These are phyloP conservation scores for Neoitamus cyanurus DNA, from an alignment of 2,888 invertebrate species.

Conservation along the genomic window DNA sequence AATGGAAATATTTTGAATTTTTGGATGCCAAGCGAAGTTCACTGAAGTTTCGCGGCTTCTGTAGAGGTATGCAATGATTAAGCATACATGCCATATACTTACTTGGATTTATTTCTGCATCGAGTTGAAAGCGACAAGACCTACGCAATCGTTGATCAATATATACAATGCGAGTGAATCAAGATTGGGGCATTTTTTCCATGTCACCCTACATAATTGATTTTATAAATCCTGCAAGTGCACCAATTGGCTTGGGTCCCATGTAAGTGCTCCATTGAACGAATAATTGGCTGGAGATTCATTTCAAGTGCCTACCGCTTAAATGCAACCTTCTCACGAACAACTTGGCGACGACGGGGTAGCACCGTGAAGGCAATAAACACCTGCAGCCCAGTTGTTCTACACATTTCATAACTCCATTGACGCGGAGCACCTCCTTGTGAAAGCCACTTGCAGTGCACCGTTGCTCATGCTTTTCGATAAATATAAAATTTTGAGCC, in stretches of 20 bases:
- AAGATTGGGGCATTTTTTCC: neutral
- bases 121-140: neutral
- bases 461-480: neutral
- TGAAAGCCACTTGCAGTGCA: neutral
- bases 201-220: neutral
- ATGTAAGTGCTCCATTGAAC: neutral
- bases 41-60: too few relatives aligned
- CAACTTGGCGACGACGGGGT: neutral
- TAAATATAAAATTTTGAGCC: constrained; percentile 13
- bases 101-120: neutral
- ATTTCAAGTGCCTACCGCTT: neutral
- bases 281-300: neutral
- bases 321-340: neutral
- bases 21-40: too few relatives aligned
- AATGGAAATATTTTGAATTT: too few relatives aligned
- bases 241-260: neutral
- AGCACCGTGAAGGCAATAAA: neutral
- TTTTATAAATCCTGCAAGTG: neutral
- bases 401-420: constrained; percentile 26
- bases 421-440: neutral
- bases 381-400: constrained; percentile 22
- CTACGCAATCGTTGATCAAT: neutral
- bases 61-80: too few relatives aligned
- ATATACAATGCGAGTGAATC: neutral
- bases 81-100: too few relatives aligned